Evolutionary conservation across 2,888 invertebrate genomes (phyloP).

Genomic region (Rotaria sp.): DNA sequence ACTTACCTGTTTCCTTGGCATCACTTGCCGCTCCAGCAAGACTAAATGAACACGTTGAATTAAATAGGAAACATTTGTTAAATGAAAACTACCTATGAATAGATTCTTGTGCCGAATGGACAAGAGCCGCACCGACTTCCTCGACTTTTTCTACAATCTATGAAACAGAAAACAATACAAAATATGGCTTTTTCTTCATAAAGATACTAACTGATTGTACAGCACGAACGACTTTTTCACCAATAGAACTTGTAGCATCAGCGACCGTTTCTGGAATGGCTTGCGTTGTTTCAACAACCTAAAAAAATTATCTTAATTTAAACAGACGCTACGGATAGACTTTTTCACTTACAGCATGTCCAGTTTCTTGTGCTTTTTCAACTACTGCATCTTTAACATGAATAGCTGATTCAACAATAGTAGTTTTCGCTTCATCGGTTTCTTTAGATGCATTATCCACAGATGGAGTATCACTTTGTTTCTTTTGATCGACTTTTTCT

Average conservation of each 20-base stretch:
- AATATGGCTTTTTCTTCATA: neutral
- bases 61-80: neutral
- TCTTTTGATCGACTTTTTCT: neutral
- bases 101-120: neutral
- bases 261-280: neutral
- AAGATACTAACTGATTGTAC: neutral
- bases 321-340: neutral
- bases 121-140: neutral
- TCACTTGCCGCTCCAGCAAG: neutral
- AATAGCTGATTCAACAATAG: neutral
- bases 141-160: neutral
- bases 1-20: neutral
- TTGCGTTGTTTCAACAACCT: neutral
- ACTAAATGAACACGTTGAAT: neutral
- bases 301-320: neutral
- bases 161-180: neutral
- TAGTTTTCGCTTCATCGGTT: neutral
- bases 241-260: neutral
- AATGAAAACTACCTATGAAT: neutral
- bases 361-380: neutral
- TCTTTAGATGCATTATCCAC: neutral
- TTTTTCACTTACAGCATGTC: neutral
- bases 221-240: neutral
- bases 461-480: neutral
- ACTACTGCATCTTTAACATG: neutral